Conservation (phyloP, 1,140 invertebrate species). For the Ctenoplectra terminalis region DNA sequence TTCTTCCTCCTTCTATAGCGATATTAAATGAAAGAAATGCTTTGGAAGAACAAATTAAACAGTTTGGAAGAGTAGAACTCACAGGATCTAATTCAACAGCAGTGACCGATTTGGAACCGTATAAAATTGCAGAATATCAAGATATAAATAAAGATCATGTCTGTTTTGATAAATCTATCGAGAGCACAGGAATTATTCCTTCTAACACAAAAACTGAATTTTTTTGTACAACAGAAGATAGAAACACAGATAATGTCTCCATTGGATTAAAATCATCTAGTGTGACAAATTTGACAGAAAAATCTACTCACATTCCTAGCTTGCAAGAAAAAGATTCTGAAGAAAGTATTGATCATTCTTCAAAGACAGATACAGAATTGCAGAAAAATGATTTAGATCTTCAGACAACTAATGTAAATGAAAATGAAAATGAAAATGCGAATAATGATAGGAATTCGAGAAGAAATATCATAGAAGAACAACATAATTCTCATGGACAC, state of each 20-base stretch:
- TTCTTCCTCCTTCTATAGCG: conserved; percentile 73
- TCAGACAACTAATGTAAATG: background rate
- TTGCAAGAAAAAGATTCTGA: conserved; percentile 1
- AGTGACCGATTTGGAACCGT: conserved; percentile 77
- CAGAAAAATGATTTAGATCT: background rate
- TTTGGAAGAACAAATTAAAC: conserved; percentile 79
- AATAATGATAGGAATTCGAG: conserved; percentile 8
- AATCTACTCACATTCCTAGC: background rate
- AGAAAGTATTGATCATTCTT: background rate
- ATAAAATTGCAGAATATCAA: conserved; percentile 80
- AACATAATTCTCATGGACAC: conserved; percentile 72
- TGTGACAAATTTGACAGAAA: conserved; percentile 11
- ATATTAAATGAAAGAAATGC: conserved; percentile 76
- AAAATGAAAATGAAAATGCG: conserved; percentile 7
- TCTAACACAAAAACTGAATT: conserved; percentile 54
- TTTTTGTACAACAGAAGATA: conserved; percentile 43
- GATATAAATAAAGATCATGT: conserved; percentile 81
- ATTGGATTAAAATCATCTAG: conserved; percentile 5
- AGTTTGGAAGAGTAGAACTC: conserved; percentile 82
- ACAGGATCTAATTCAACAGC: conserved; percentile 81
- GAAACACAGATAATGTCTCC: conserved; percentile 37
- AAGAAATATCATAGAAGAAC: conserved; percentile 44
- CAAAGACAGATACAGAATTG: background rate
- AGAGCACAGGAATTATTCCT: conserved; percentile 73
- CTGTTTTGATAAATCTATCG: conserved; percentile 82